Evolutionary conservation across 2,113 vertebrate species (phyloP).

Genomic region (Bostrychus sinensis): DNA sequence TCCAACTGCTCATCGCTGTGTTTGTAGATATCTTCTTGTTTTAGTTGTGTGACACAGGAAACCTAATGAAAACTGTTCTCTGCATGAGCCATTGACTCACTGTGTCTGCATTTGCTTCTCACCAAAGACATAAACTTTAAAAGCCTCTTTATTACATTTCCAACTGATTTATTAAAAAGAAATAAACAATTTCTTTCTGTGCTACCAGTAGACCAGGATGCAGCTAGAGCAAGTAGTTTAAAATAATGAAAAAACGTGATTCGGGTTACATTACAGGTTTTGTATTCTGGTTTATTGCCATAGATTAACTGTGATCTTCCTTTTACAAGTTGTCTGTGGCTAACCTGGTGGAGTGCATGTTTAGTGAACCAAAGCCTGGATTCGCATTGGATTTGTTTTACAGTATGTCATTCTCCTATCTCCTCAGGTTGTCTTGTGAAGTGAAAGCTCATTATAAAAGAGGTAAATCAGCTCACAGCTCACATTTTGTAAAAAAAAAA

Average conservation of each 20-base stretch:
- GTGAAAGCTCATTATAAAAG: no score
- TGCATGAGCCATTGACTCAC: slow-evolving; percentile 47
- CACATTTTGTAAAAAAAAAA: no score
- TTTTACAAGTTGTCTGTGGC: no score
- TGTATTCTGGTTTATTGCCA: no score
- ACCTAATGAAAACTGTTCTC: slow-evolving; percentile 48
- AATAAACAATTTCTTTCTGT: neutral
- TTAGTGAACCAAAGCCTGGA: no score
- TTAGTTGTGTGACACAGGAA: slow-evolving; percentile 37
- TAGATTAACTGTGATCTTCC: no score
- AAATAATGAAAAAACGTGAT: slow-evolving; percentile 46
- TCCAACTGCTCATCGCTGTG: slow-evolving; percentile 29
- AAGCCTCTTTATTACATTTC: slow-evolving; percentile 52
- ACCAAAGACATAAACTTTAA: slow-evolving; percentile 48
- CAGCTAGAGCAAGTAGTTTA: slow-evolving; percentile 40
- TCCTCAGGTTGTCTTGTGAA: no score
- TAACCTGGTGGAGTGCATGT: no score
- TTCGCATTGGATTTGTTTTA: no score
- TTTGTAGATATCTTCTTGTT: slow-evolving; percentile 27
- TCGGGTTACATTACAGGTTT: no score
- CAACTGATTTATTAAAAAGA: slow-evolving; percentile 48
- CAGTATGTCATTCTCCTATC: no score
- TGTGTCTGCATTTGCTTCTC: slow-evolving; percentile 31
- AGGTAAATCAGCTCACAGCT: no score
- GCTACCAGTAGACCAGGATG: slow-evolving; percentile 32